Base-by-base conservation (phyloP, 2,113 vertebrate species). In the Mixornis gularis region DNA sequence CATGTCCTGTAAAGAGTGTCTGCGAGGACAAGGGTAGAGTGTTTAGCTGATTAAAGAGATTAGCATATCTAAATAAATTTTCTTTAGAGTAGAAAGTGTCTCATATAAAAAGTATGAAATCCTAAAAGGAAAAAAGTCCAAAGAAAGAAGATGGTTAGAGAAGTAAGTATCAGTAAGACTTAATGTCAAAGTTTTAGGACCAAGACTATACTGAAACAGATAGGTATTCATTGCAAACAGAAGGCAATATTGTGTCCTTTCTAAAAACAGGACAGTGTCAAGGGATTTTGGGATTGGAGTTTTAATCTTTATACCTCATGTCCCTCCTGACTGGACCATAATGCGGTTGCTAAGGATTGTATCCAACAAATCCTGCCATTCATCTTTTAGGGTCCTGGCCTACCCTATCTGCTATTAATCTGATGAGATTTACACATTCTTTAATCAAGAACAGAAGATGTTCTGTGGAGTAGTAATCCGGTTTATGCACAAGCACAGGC, bases 381-480 rank as follows among this genome's bases (percentile, higher is more conserved):
- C 52, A 44, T 73, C 48, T 84, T 70, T 40, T 53, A 41, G n/a
- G 40, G 36, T 83, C 52, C 62, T 71, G 60, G 91, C 40, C 48
- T 52, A 86, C 22, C 2, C 72, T 70, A 77, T 43, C 38, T 71
- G 30, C 40, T 68, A 74, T 73, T 66, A 93, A 63, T 60, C 43
- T 53, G 74, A 73, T 48, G 48, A 91, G 59, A 85, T 86, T 78
- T 71, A 84, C 64, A 63, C 19, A 32, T 82, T 72, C 32, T 85
- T 81, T 76, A 93, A 43, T 40, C 27, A 77, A 48, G 17, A 92
- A 49, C 4, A 66, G 48, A 73, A 41, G 36, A 74, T 24, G 6
- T 36, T 78, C 32, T 66, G 26, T 36, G 11, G n/a, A 91, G 49
- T 13, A 78, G 24, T 78, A 80, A 74, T 59, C 24, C 78, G 78